Conservation (phyloP, 1,140 invertebrate genomes). For the roundworm (Caenorhabditis elegans) region WBcel235 BX284605.5:19511001-19511500, state of each 20-base stretch:
- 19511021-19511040: conserved; percentile 28
- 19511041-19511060: conserved; percentile 29
- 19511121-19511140: conserved; percentile 18
- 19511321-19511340: neutral
- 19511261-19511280: neutral
- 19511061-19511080: conserved; percentile 34
- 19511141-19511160: neutral
- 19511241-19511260: neutral
- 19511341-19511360: neutral
- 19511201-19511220: neutral
- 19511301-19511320: neutral
- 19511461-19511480: too few relatives aligned
- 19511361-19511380: neutral
- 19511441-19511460: too few relatives aligned
- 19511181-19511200: conserved; percentile 20
- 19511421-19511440: too few relatives aligned
- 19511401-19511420: too few relatives aligned
- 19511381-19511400: too few relatives aligned
- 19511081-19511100: conserved; percentile 37
- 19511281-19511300: neutral
- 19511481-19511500: too few relatives aligned
- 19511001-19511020: neutral
- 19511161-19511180: conserved; percentile 18
- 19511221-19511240: neutral
- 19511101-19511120: conserved; percentile 41